Conservation (phyloP, 2,888 invertebrate species). For the Cremastobaeus sp. region DNA sequence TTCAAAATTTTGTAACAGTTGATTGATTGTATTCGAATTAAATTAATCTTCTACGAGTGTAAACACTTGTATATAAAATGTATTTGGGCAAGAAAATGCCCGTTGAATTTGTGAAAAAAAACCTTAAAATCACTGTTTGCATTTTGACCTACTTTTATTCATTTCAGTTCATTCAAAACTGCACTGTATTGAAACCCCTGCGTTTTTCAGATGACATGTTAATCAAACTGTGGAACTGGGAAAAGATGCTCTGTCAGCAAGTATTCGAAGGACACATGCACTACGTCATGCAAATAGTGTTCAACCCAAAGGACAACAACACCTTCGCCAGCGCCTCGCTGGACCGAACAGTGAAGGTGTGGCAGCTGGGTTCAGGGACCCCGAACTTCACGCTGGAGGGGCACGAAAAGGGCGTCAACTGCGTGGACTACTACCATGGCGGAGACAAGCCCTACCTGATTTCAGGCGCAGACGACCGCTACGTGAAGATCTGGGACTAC, state of each 20-base stretch:
- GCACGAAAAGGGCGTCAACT: slow-evolving; percentile 99
- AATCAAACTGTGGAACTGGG: slow-evolving; percentile 94
- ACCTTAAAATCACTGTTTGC: too few species aligned
- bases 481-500: slow-evolving; percentile 99
- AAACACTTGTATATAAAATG: too few species aligned
- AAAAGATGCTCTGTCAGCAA: slow-evolving; percentile 96
- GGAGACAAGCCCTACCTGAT: slow-evolving; percentile 99
- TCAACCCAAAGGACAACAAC: slow-evolving; percentile 99
- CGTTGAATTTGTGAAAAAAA: too few species aligned
- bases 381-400: slow-evolving; percentile 99
- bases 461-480: slow-evolving; percentile 98
- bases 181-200: too few species aligned
- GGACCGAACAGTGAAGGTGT: slow-evolving; percentile 98
- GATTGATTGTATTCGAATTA: too few species aligned
- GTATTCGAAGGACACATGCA: slow-evolving; percentile 99
- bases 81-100: too few species aligned
- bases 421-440: slow-evolving; percentile 99
- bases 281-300: slow-evolving; percentile 99
- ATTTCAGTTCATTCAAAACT: too few species aligned
- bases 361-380: slow-evolving; percentile 98
- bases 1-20: too few species aligned
- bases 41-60: too few species aligned
- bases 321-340: slow-evolving; percentile 99
- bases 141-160: too few species aligned
- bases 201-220: slow-evolving; percentile 95